These are phyloP conservation scores for Sipha maydis DNA, from an alignment of 2,888 invertebrate genomes.

Conservation along the genomic window DNA sequence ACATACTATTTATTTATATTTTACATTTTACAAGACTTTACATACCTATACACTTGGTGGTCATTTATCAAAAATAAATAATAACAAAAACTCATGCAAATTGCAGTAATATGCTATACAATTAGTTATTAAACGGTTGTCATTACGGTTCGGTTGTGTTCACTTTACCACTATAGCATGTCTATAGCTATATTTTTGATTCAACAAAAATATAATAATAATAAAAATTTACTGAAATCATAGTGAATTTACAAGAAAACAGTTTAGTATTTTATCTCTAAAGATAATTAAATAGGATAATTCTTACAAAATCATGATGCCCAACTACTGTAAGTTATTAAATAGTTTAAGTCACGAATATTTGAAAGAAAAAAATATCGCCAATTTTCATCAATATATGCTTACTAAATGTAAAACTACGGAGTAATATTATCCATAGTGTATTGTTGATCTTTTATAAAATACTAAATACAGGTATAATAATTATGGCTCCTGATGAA, in stretches of 20 bases:
- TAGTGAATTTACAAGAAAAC: background rate
- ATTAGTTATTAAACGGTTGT: background rate
- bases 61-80: too few relatives aligned
- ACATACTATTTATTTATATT: too few relatives aligned
- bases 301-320: background rate
- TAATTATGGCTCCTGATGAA: background rate
- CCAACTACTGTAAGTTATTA: background rate
- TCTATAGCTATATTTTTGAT: too few relatives aligned
- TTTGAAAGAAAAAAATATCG: background rate
- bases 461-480: background rate
- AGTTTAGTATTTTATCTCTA: background rate
- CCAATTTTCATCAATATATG: background rate
- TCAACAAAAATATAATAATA: too few relatives aligned
- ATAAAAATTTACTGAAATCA: too few relatives aligned
- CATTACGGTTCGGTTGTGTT: background rate
- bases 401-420: background rate
- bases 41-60: too few relatives aligned
- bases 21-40: too few relatives aligned
- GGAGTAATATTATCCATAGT: background rate
- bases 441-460: background rate
- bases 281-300: constrained; percentile 1
- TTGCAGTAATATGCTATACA: background rate
- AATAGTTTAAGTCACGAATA: background rate
- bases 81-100: background rate
- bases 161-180: too few relatives aligned